These are phyloP conservation scores for Nephila pilipes DNA, from an alignment of 1,140 invertebrate species.

Conservation along the genomic window DNA sequence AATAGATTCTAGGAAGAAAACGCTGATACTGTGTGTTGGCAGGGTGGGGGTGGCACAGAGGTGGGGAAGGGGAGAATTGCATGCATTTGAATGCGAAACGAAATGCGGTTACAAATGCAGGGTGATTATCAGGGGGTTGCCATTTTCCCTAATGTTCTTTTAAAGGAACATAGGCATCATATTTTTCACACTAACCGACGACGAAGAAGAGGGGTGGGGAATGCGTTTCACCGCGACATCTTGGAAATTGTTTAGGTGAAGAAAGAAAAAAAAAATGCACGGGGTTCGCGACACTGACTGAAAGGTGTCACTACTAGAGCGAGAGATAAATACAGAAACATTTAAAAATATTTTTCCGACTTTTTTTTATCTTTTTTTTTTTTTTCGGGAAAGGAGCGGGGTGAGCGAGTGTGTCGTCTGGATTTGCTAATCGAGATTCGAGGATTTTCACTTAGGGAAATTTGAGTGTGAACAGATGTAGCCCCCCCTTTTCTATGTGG, in stretches of 20 bases:
- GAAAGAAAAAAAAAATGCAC: background rate
- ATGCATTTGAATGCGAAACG: conserved; percentile 75
- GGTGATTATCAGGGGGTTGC: conserved; percentile 68
- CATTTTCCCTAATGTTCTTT: conserved; percentile 74
- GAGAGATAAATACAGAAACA: conserved; percentile 70
- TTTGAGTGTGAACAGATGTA: conserved; percentile 66
- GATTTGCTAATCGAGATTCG: conserved; percentile 72
- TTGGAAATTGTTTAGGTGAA: conserved; percentile 30
- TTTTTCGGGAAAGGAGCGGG: background rate
- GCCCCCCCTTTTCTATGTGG: background rate
- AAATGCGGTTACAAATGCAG: conserved; percentile 67
- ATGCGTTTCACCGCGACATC: conserved; percentile 46
- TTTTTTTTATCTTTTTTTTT: background rate
- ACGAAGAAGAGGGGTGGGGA: background rate
- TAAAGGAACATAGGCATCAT: conserved; percentile 73
- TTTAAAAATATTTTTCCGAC: conserved; percentile 50
- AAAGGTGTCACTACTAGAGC: conserved; percentile 63
- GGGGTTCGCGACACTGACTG: conserved; percentile 26
- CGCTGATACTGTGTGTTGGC: background rate
- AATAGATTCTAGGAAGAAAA: conserved; percentile 52
- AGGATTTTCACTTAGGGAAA: conserved; percentile 75
- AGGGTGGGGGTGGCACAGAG: background rate
- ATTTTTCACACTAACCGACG: conserved; percentile 71
- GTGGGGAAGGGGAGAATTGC: background rate
- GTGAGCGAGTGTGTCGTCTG: background rate